These are phyloP conservation scores for Osmoderma eremita DNA, from an alignment of 2,888 invertebrate species.

Conservation along the genomic window DNA sequence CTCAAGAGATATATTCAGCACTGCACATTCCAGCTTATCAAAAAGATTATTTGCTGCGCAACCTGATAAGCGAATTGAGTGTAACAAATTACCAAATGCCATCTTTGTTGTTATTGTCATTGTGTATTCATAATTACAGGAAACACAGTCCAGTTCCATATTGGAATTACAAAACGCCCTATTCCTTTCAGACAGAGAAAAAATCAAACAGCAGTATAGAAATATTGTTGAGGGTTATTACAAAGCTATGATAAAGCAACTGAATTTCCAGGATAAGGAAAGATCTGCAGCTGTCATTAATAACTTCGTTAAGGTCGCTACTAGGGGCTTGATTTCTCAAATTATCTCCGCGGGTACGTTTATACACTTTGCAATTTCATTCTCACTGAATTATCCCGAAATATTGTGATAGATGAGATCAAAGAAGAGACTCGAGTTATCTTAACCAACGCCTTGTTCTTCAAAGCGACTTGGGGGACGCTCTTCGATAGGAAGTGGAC, in stretches of 20 bases:
- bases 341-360: constrained; percentile 67
- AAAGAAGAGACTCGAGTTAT: constrained; percentile 70
- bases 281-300: constrained; percentile 67
- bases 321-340: constrained; percentile 68
- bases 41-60: not conserved
- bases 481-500: constrained; percentile 71
- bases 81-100: not conserved
- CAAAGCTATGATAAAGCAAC: constrained; percentile 62
- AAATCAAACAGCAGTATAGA: constrained; percentile 64
- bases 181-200: constrained; percentile 64
- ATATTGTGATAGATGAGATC: constrained; percentile 65
- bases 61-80: constrained; percentile 6
- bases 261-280: constrained; percentile 66
- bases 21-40: constrained; percentile 66
- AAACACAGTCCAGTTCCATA: constrained; percentile 4
- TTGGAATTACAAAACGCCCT: constrained; percentile 66
- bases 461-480: constrained; percentile 80
- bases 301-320: constrained; percentile 69
- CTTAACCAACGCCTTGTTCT: constrained; percentile 81
- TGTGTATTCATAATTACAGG: constrained; percentile 4
- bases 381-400: not conserved
- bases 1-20: constrained; percentile 68
- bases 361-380: not conserved
- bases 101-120: not conserved
- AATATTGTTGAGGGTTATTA: constrained; percentile 65